Percentiles rank a stretch among this genome's conserved stretches.
phyloP scores from a whole-genome alignment of 1,140 invertebrate species.

The Pissodes strobi region DNA sequence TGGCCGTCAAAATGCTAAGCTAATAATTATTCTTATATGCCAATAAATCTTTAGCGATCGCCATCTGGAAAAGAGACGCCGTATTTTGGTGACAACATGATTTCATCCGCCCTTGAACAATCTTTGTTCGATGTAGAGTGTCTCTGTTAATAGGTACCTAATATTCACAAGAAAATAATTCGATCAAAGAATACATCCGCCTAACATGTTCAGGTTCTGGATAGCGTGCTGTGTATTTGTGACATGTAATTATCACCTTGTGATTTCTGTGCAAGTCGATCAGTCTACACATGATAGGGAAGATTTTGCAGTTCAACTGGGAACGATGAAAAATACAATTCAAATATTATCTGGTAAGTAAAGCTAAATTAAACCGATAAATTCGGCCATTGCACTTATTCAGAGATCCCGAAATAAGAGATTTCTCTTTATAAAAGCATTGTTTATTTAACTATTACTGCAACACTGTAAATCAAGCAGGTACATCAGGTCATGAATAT shows the following conservation, averaged over 20 bases:
- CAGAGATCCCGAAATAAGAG: too few species aligned
- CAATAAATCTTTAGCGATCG: conserved; percentile 7
- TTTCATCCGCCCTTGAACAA: conserved; percentile 14
- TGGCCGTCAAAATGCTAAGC: background rate
- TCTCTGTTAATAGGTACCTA: background rate
- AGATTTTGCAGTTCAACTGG: conserved; percentile 6
- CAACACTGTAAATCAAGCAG: too few species aligned
- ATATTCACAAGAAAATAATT: background rate
- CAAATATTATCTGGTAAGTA: conserved; percentile 40
- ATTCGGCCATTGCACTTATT: too few species aligned
- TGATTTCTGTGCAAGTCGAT: background rate
- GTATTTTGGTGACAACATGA: conserved; percentile 1
- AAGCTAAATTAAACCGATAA: too few species aligned
- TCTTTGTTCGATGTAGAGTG: background rate
- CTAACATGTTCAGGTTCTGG: background rate
- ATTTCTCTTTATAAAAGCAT: too few species aligned
- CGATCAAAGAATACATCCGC: background rate
- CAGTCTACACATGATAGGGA: background rate
- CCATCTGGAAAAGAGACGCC: conserved; percentile 23
- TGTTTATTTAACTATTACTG: too few species aligned
- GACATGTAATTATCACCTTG: background rate
- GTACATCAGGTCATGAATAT: too few species aligned
- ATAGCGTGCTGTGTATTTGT: background rate
- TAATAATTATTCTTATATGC: background rate
- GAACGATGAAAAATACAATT: conserved; percentile 34